These are phyloP conservation scores for Galendromus occidentalis DNA, from an alignment of 1,140 invertebrate species.

Conservation along the genomic window DNA sequence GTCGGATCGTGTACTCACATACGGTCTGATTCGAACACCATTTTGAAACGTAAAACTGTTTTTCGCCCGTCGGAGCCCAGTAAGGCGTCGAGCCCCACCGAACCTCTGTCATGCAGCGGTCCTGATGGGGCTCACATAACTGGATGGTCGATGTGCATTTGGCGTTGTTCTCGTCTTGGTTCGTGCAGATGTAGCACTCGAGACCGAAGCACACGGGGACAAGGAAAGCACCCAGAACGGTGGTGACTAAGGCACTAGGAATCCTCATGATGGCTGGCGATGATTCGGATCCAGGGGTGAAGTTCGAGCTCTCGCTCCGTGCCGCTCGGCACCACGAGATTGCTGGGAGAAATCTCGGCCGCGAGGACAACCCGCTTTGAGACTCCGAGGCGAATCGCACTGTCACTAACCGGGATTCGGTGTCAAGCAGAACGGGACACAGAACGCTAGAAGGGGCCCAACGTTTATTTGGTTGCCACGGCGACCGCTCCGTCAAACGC, in stretches of 20 bases:
- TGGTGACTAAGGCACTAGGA: too few species aligned
- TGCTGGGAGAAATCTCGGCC: too few species aligned
- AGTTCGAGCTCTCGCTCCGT: too few species aligned
- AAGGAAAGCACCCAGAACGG: too few species aligned
- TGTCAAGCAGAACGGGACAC: too few species aligned
- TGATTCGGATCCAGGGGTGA: too few species aligned
- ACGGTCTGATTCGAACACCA: conserved; percentile 39
- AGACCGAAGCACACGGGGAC: conserved; percentile 24
- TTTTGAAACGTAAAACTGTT: conserved; percentile 87
- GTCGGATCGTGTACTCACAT: conserved; percentile 46
- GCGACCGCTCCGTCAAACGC: not conserved
- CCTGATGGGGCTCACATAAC: conserved; percentile 64
- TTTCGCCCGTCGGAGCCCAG: conserved; percentile 74
- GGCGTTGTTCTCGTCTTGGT: conserved; percentile 73
- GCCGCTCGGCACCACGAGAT: too few species aligned
- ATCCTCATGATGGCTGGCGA: too few species aligned
- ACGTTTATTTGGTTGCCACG: conserved; percentile 7
- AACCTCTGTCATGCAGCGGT: conserved; percentile 69
- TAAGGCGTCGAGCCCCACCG: conserved; percentile 78
- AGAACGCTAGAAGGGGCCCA: not conserved
- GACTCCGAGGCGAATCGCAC: too few species aligned
- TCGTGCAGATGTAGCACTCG: conserved; percentile 83
- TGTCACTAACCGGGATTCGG: too few species aligned
- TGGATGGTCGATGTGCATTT: conserved; percentile 82
- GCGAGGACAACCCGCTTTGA: too few species aligned